Evolutionary conservation across 2,797 vertebrate species (phyloP).

Genomic region (Schizopygopsis malacanthus): DNA sequence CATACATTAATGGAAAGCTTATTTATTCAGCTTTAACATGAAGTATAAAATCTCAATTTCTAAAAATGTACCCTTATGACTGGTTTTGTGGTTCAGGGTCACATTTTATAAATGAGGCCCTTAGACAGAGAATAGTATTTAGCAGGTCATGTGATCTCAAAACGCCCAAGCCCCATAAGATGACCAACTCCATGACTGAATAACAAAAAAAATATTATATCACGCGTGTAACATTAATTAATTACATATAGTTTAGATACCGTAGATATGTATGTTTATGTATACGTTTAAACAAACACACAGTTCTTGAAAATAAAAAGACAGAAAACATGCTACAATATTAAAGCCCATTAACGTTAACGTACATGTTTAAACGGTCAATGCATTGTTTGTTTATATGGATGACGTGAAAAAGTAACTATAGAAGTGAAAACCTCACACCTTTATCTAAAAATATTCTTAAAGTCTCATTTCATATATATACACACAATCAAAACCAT

Average conservation of each 20-base stretch:
- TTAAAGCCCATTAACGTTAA: neutral
- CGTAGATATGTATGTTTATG: neutral
- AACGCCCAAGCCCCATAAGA: neutral
- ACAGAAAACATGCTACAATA: neutral
- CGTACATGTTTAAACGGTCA: neutral
- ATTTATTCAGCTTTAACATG: too few relatives aligned
- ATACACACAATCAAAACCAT: neutral
- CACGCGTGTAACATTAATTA: too few relatives aligned
- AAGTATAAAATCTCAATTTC: too few relatives aligned
- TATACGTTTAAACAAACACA: neutral
- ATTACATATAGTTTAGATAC: too few relatives aligned
- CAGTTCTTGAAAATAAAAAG: neutral
- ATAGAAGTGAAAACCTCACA: neutral
- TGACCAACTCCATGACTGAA: neutral
- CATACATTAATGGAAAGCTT: too few relatives aligned
- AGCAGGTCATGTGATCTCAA: neutral
- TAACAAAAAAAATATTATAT: too few relatives aligned
- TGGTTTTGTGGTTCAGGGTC: too few relatives aligned
- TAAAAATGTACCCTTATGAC: too few relatives aligned
- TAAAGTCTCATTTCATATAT: neutral
- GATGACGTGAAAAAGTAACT: neutral
- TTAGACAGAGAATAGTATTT: neutral
- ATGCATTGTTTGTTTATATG: neutral
- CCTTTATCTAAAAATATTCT: neutral
- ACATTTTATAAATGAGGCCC: neutral